Conservation (phyloP, 2,888 invertebrate species). For the Drosophila quasianomalipes region DNA sequence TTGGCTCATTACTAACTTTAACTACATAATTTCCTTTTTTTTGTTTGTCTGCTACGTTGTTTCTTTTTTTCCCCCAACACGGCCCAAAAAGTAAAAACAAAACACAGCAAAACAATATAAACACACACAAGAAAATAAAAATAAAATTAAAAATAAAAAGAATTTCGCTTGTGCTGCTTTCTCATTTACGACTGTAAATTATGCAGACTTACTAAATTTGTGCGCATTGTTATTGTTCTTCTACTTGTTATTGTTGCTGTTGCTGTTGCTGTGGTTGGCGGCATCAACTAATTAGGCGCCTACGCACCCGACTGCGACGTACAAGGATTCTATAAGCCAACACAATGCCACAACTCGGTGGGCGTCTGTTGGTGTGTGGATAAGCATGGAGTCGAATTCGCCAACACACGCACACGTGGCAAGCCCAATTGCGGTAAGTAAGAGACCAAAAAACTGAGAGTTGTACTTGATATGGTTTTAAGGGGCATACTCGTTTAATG, state of each 20-base stretch:
- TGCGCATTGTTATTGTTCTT: slow-evolving; percentile 59
- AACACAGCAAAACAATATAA: slow-evolving; percentile 34
- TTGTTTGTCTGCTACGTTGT: slow-evolving; percentile 25
- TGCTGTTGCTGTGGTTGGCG: slow-evolving; percentile 20
- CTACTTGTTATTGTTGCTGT: slow-evolving; percentile 28
- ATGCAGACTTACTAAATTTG: slow-evolving; percentile 70
- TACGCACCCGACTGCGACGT: slow-evolving; percentile 94
- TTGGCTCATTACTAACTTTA: slow-evolving; percentile 59
- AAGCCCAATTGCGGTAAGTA: slow-evolving; percentile 92
- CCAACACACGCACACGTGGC: slow-evolving; percentile 93
- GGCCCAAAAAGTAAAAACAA: slow-evolving; percentile 53
- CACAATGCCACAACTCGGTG: slow-evolving; percentile 94
- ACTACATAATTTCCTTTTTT: slow-evolving; percentile 52
- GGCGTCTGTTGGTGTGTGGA: slow-evolving; percentile 98
- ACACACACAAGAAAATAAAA: slow-evolving; percentile 36
- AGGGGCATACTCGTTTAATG: not conserved
- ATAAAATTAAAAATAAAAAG: slow-evolving; percentile 31
- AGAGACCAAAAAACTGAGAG: not conserved
- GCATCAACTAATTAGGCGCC: slow-evolving; percentile 87
- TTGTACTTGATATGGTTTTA: slow-evolving; percentile 19
- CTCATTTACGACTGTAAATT: slow-evolving; percentile 43
- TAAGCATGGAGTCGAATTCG: slow-evolving; percentile 94
- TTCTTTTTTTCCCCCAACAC: slow-evolving; percentile 36
- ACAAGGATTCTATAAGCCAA: slow-evolving; percentile 93
- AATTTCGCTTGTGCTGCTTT: slow-evolving; percentile 73